Evolutionary conservation across 2,113 vertebrate species (phyloP).

Genomic region (Phalacrocorax brasilianus): DNA sequence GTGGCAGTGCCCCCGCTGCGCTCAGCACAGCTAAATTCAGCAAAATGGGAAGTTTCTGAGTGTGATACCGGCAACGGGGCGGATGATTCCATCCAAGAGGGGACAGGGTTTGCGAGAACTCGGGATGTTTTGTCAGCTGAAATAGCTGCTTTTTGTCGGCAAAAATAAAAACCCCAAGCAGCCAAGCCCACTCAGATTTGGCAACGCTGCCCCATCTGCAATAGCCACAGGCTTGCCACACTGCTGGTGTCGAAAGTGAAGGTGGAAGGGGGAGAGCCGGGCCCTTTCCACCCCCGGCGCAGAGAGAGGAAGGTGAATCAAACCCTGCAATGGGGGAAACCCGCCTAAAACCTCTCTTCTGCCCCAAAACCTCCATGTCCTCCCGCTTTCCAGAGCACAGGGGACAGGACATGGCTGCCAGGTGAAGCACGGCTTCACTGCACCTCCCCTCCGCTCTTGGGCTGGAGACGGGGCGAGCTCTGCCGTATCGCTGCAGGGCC

Average conservation of each 20-base stretch:
- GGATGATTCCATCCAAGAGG: background rate
- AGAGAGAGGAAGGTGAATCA: background rate
- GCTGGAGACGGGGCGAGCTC: background rate
- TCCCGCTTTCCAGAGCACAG: background rate
- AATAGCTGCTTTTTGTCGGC: background rate
- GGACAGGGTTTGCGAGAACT: background rate
- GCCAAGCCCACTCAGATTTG: background rate
- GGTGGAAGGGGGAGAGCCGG: background rate
- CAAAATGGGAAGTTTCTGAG: background rate
- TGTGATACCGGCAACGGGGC: rapidly evolving
- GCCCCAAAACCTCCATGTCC: background rate
- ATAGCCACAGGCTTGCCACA: background rate
- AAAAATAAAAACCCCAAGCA: background rate
- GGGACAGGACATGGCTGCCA: background rate
- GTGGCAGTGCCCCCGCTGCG: rapidly evolving
- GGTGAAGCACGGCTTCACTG: rapidly evolving
- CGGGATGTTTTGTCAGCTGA: background rate
- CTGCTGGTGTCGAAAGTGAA: background rate
- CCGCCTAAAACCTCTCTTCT: background rate
- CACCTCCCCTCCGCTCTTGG: background rate
- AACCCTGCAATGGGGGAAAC: rapidly evolving
- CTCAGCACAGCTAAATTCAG: background rate
- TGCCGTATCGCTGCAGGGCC: background rate
- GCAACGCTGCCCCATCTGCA: background rate
- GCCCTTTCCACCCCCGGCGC: background rate